Percentiles rank a stretch among this genome's conserved stretches.
These are phyloP conservation scores for Zeus faber DNA, from an alignment of 2,113 vertebrate species.

Conservation along the genomic window DNA sequence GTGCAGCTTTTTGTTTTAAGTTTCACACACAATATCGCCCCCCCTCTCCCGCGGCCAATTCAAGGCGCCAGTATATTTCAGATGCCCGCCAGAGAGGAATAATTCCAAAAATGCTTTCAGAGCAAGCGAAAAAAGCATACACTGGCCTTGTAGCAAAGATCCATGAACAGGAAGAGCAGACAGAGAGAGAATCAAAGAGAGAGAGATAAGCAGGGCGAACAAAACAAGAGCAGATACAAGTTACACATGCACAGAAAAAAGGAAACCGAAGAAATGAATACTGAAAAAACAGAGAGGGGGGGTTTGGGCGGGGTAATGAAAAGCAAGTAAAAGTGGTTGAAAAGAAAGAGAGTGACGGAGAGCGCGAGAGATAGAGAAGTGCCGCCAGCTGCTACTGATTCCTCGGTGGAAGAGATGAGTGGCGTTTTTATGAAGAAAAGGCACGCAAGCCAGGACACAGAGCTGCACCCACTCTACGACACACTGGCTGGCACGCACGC, in stretches of 20 bases:
- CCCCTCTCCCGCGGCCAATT: no score
- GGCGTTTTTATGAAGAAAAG: conserved; percentile 72
- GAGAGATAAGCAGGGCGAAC: conserved; percentile 21
- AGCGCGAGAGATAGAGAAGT: conserved; percentile 12
- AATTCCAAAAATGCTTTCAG: no score
- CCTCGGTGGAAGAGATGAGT: conserved; percentile 58
- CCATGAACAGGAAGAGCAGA: conserved; percentile 8
- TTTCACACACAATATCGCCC: no score
- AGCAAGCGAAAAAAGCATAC: no score
- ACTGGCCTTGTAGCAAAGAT: no score
- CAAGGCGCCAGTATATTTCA: no score
- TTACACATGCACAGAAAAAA: background rate
- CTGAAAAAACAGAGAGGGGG: no score
- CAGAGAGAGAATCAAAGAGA: conserved; percentile 26
- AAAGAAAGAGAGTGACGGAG: conserved; percentile 1
- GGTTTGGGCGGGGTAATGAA: background rate
- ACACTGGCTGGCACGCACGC: conserved; percentile 18
- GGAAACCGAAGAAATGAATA: no score
- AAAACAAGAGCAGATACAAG: background rate
- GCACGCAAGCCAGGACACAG: conserved; percentile 48
- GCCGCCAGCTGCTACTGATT: conserved; percentile 70
- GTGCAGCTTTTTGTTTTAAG: no score
- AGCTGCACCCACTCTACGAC: conserved; percentile 42
- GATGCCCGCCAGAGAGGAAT: no score
- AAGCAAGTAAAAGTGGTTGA: background rate